These are phyloP conservation scores for Scolopax bukidnonensis DNA, from an alignment of 2,797 vertebrate species.

Conservation along the genomic window DNA sequence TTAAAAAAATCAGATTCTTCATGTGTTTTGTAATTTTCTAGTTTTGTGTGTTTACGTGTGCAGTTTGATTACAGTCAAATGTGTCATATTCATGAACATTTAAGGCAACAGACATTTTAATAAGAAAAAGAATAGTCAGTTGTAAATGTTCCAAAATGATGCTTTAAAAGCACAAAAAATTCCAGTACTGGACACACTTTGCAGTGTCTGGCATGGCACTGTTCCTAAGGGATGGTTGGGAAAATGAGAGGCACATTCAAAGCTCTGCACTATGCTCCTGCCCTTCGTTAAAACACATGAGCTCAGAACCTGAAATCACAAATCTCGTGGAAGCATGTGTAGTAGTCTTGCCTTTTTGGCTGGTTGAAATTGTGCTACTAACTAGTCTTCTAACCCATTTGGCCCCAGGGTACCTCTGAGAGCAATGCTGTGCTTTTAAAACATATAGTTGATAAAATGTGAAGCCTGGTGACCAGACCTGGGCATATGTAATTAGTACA, in stretches of 20 bases:
- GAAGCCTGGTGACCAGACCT: not conserved
- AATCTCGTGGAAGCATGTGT: not conserved
- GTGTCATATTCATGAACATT: not conserved
- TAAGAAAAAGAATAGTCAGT: constrained; percentile 12
- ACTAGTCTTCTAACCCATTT: not conserved
- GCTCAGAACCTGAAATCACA: not conserved
- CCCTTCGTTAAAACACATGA: fast-evolving
- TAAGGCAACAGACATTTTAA: constrained; percentile 43
- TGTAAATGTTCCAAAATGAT: constrained; percentile 36
- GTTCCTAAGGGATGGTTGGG: not conserved
- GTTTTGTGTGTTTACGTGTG: not conserved
- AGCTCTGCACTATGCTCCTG: not conserved
- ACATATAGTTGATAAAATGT: not conserved
- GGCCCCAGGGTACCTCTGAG: not conserved
- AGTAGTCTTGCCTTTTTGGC: not conserved
- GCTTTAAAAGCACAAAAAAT: constrained; percentile 28
- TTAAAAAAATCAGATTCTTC: not conserved
- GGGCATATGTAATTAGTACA: fast-evolving
- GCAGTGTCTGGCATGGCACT: not conserved
- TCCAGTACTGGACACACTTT: not conserved
- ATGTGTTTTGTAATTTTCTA: not conserved
- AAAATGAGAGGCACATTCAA: not conserved
- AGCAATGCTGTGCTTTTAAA: not conserved
- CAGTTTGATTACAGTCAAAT: not conserved
- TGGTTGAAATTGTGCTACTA: not conserved